A percentile compares a stretch with the other conserved stretches of the same genome.
phyloP scores from a whole-genome alignment of 2,888 invertebrate species.

The Limnephilus lunatus region DNA sequence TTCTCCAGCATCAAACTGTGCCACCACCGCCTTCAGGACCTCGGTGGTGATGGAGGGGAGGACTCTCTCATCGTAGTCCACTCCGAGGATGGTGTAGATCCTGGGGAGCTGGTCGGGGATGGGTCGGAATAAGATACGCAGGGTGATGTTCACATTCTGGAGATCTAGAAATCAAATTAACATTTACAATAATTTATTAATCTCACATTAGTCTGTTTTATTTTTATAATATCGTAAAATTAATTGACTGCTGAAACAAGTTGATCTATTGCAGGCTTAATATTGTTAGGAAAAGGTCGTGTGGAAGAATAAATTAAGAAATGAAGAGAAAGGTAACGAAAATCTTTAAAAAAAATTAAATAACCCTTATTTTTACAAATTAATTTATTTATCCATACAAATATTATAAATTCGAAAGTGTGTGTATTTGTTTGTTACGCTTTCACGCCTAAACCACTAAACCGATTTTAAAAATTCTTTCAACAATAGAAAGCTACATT shows the following conservation, averaged over 20 bases:
- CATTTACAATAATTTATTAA: not conserved
- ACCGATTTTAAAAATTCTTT: too few relatives aligned
- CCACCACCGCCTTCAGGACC: slow-evolving; percentile 98
- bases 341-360: not conserved
- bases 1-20: slow-evolving; percentile 99
- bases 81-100: slow-evolving; percentile 96
- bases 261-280: not conserved
- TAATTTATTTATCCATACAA: too few relatives aligned
- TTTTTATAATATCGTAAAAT: not conserved
- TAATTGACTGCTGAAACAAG: not conserved
- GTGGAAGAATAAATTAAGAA: not conserved
- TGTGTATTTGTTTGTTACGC: too few relatives aligned
- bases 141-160: slow-evolving; percentile 99
- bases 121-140: slow-evolving; percentile 98
- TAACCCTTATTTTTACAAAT: too few relatives aligned
- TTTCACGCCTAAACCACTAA: too few relatives aligned
- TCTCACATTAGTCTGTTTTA: not conserved
- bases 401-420: too few relatives aligned
- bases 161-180: slow-evolving; percentile 82
- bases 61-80: slow-evolving; percentile 99
- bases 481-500: too few relatives aligned
- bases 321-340: not conserved
- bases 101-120: slow-evolving; percentile 94
- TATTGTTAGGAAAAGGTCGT: not conserved
- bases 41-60: slow-evolving; percentile 99